Base-by-base conservation (phyloP, 2,888 invertebrate genomes). In the Conops quadrifasciatus region DNA sequence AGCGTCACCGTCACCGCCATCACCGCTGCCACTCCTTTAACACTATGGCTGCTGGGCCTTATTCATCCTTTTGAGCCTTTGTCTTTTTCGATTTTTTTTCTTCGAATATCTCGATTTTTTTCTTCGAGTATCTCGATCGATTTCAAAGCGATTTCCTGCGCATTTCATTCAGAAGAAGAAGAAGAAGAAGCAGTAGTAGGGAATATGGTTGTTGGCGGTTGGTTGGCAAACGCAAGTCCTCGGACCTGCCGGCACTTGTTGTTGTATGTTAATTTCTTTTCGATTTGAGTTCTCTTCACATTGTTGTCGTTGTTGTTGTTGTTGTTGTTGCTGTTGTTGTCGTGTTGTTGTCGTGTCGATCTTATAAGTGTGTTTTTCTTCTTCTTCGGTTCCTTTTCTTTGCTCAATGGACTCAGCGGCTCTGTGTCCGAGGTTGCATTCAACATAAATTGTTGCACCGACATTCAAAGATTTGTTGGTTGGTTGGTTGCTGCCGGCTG, bases 361-460 rank as follows among this genome's bases (percentile, higher is more conserved):
- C n/a, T 56, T 56, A 3, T 24, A 19, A 53, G 15, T 59, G 47
- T 9, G 1, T 1, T 16, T 16, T 26, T 58, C 56, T 56, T 67
- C 15, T 58, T 21, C 56, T 70, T 28, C 49, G 19, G 13, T 28
- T 47, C 0, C 36, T n/a, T 21, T 62, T 70, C 51, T 4, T 47
- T 73, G 13, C 36, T 43, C 28, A 7, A 64, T 68, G 64, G 36
- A 36, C 9, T 36, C 36, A 36, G 4, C 71, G 68, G 67, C 64
- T 56, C 67, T 66, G 72, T 70, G 74, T 75, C 73, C 73, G 73
- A 72, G 72, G 73, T 75, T 75, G 75, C 74, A 73, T 75, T 73
- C 74, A 75, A 77, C 77, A 77, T 76, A 77, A 77, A 77, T 76
- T 76, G 77, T 74, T 77, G 77, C 76, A 75, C 69, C 67, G 70